phyloP scores from a whole-genome alignment of 30 jellyfish, hydroid and myxozoan genomes.

The Aurelia sp. region DNA sequence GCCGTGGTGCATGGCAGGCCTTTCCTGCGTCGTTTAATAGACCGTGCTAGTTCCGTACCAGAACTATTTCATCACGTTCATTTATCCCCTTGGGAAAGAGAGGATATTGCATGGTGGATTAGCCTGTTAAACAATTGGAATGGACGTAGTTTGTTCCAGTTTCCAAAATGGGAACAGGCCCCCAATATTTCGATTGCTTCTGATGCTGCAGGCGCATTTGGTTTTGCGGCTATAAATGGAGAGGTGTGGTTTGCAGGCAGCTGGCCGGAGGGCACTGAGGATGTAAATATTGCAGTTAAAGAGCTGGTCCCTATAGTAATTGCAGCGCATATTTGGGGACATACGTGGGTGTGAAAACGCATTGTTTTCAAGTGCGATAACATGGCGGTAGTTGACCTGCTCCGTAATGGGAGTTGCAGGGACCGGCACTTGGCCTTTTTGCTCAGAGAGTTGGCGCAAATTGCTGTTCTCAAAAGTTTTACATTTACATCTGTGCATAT shows the following conservation, averaged over 20 bases:
- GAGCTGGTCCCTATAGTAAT: slow-evolving; percentile 24
- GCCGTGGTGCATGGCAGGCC: too few species aligned
- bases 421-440: neutral
- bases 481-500: neutral
- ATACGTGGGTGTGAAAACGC: neutral
- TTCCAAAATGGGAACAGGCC: neutral
- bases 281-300: slow-evolving; percentile 2
- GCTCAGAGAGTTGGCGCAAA: neutral
- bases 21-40: neutral
- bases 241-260: slow-evolving; percentile 10
- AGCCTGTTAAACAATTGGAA: slow-evolving; percentile 10
- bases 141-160: neutral
- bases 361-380: slow-evolving; percentile 2
- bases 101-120: slow-evolving; percentile 22
- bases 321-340: slow-evolving; percentile 33
- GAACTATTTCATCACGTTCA: neutral
- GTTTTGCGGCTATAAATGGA: neutral
- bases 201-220: slow-evolving; percentile 17
- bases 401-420: neutral
- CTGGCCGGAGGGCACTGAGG: neutral
- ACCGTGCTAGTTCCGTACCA: neutral
- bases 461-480: neutral
- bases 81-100: neutral
- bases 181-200: neutral
- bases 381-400: neutral